Evolutionary conservation across 2,888 invertebrate species (phyloP).

Genomic region (Platypus cylindrus): DNA sequence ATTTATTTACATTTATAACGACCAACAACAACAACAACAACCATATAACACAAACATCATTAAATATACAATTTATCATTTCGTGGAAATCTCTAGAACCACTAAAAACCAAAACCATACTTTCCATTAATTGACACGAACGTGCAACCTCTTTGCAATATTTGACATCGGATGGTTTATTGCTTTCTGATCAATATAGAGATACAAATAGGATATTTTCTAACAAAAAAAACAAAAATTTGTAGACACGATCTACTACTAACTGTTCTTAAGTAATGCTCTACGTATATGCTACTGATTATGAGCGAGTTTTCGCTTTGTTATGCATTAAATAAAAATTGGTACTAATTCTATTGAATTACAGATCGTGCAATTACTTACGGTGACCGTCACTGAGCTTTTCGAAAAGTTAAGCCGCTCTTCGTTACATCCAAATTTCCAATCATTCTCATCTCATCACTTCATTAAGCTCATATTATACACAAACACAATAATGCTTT

Average conservation of each 20-base stretch:
- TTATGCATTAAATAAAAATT: too few relatives aligned
- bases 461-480: too few relatives aligned
- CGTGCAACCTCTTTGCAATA: constrained; percentile 14
- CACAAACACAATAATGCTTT: too few relatives aligned
- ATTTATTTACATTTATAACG: too few relatives aligned
- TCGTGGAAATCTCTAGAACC: constrained; percentile 5
- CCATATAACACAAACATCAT: background rate
- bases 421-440: too few relatives aligned
- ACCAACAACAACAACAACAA: too few relatives aligned
- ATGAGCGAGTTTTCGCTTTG: constrained; percentile 12
- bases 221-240: constrained; percentile 9
- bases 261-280: constrained; percentile 14
- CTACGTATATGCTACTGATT: constrained; percentile 10
- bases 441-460: too few relatives aligned
- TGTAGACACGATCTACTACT: constrained; percentile 11
- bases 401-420: too few relatives aligned
- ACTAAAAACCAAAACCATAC: constrained; percentile 12
- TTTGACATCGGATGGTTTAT: constrained; percentile 14
- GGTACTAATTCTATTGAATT: too few relatives aligned
- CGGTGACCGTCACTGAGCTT: too few relatives aligned
- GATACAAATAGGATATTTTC: constrained; percentile 16
- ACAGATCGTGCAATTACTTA: too few relatives aligned
- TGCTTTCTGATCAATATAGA: constrained; percentile 14
- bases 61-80: constrained; percentile 9
- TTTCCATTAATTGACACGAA: constrained; percentile 14